These are phyloP conservation scores for Archilochus colubris DNA, from an alignment of 2,113 vertebrate genomes.

Conservation along the genomic window DNA sequence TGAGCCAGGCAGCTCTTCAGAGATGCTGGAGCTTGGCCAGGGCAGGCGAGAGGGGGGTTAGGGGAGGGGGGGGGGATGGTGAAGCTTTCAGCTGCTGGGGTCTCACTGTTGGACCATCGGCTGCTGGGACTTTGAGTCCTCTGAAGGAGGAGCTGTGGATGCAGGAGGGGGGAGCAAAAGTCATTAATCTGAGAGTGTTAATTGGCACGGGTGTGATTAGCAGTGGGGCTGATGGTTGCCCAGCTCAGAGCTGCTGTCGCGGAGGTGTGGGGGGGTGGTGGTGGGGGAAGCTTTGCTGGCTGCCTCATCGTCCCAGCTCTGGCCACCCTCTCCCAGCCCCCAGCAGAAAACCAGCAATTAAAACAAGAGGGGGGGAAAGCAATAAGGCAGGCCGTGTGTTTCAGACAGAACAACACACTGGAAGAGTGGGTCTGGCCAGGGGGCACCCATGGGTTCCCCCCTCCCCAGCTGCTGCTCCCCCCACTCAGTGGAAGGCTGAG, in stretches of 20 bases:
- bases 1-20: conserved; percentile 14
- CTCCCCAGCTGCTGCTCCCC: not conserved
- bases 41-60: not conserved
- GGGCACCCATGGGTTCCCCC: not conserved
- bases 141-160: not conserved
- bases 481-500: not conserved
- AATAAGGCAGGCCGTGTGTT: not conserved
- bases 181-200: not conserved
- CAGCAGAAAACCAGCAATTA: not conserved
- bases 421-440: not conserved
- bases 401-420: not conserved
- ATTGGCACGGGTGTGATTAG: not conserved
- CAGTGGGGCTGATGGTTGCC: not conserved
- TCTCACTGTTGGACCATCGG: not conserved
- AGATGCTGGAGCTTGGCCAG: not conserved
- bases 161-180: not conserved
- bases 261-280: too few species aligned
- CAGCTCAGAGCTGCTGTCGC: not conserved
- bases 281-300: not conserved
- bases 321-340: not conserved
- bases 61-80: too few species aligned
- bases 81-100: not conserved
- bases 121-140: not conserved
- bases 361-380: not conserved
- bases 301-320: not conserved